phyloP scores from a whole-genome alignment of 1,140 invertebrate genomes.

The Pogonognathellus flavescens region DNA sequence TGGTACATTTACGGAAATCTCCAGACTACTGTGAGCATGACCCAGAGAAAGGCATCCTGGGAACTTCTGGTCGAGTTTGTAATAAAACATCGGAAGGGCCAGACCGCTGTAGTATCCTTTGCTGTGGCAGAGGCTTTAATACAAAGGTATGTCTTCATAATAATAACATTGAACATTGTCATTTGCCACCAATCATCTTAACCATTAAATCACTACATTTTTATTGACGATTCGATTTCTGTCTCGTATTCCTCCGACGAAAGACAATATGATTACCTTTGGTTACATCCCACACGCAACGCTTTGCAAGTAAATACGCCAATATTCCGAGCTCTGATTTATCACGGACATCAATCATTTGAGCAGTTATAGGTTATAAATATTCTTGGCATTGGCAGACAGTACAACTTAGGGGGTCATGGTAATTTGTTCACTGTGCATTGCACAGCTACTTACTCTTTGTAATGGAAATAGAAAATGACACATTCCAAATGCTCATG shows the following conservation, averaged over 20 bases:
- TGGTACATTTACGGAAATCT: constrained; percentile 78
- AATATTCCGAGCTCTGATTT: not conserved
- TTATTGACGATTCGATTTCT: not conserved
- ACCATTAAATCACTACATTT: not conserved
- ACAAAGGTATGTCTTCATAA: constrained; percentile 70
- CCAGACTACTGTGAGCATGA: constrained; percentile 78
- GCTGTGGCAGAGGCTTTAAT: constrained; percentile 78
- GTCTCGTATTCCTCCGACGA: not conserved
- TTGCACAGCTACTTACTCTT: no score
- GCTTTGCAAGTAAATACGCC: not conserved
- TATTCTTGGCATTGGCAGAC: no score
- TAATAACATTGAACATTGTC: no score
- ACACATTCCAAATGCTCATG: constrained; percentile 18
- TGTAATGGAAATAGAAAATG: not conserved
- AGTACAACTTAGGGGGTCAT: no score
- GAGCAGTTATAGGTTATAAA: no score
- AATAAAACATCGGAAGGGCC: constrained; percentile 75
- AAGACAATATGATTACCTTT: no score
- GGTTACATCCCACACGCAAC: not conserved
- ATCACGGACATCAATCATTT: no score
- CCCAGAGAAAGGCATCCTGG: constrained; percentile 74
- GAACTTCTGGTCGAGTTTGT: constrained; percentile 76
- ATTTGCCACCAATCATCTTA: no score
- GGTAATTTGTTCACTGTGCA: no score
- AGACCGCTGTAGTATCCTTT: constrained; percentile 77